phyloP scores from a whole-genome alignment of 2,113 vertebrate genomes.

The Marmota monax region DNA sequence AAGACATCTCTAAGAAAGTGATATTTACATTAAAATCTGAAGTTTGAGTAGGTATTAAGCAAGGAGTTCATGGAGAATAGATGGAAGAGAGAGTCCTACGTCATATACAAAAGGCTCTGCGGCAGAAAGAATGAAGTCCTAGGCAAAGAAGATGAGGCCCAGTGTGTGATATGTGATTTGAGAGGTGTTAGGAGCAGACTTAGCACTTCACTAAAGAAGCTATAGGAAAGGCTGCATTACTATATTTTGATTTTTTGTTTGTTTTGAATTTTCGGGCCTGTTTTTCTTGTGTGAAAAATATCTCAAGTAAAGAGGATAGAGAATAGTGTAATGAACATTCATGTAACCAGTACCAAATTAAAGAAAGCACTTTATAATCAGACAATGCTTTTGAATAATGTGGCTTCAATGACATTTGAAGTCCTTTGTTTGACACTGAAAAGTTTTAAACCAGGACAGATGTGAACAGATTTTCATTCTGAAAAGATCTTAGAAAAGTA shows the following conservation, averaged over 20 bases:
- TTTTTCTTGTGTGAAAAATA: constrained; percentile 10
- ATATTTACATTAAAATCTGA: neutral
- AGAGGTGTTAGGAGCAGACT: neutral
- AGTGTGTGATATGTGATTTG: neutral
- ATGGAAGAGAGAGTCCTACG: neutral
- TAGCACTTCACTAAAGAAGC: neutral
- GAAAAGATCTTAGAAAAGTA: neutral
- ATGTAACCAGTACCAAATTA: neutral
- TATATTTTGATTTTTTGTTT: constrained; percentile 3
- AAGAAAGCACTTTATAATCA: neutral
- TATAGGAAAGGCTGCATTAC: neutral
- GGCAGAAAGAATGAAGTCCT: neutral
- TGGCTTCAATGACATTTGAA: neutral
- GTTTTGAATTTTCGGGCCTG: neutral
- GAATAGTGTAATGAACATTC: neutral
- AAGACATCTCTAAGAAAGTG: neutral
- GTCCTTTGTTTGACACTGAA: neutral
- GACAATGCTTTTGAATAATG: neutral
- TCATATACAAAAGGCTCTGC: neutral
- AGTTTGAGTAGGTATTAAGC: neutral
- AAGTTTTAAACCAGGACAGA: neutral
- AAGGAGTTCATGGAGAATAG: neutral
- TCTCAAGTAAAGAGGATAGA: neutral
- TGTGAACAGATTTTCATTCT: neutral
- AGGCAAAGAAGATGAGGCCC: neutral